These are phyloP conservation scores for Halocaridina rubra DNA, from an alignment of 2,888 invertebrate species.

Conservation along the genomic window DNA sequence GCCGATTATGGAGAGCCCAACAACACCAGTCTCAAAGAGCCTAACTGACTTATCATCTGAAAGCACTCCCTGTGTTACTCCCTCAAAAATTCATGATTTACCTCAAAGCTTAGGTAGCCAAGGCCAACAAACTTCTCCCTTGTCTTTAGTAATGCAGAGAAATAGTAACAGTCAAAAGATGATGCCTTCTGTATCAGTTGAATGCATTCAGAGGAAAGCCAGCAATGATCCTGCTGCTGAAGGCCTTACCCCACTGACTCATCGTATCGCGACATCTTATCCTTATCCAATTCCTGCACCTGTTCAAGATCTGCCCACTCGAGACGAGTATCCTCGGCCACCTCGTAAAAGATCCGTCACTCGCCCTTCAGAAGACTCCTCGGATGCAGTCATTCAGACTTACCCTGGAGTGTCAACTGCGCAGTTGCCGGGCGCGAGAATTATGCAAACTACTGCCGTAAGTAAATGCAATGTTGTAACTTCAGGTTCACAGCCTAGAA, in stretches of 20 bases:
- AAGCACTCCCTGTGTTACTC: slow-evolving; percentile 8
- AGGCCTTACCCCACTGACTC: background rate
- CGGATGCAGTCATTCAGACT: background rate
- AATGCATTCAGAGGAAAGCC: background rate
- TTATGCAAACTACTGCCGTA: background rate
- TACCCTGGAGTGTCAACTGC: slow-evolving; percentile 11
- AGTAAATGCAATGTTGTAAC: background rate
- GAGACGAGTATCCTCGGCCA: slow-evolving; percentile 26
- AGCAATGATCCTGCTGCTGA: background rate
- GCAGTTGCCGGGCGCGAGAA: slow-evolving; percentile 1
- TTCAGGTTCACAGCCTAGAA: slow-evolving; percentile 5
- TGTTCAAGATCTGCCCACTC: slow-evolving; percentile 23
- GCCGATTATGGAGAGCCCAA: slow-evolving; percentile 43
- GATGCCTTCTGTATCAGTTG: background rate
- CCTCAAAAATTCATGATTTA: slow-evolving; percentile 14
- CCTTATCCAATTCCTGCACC: slow-evolving; percentile 19
- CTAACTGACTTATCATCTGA: slow-evolving; percentile 41
- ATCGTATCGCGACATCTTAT: background rate
- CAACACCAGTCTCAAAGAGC: slow-evolving; percentile 28
- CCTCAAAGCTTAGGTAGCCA: slow-evolving; percentile 34
- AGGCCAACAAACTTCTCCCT: slow-evolving; percentile 52
- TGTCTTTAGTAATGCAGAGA: slow-evolving; percentile 55
- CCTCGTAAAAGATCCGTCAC: slow-evolving; percentile 37
- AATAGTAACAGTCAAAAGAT: background rate
- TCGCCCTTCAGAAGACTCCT: slow-evolving; percentile 17